Evolutionary conservation across 1,140 invertebrate genomes (phyloP).

Genomic region (Cyrtorhinus lividipennis): DNA sequence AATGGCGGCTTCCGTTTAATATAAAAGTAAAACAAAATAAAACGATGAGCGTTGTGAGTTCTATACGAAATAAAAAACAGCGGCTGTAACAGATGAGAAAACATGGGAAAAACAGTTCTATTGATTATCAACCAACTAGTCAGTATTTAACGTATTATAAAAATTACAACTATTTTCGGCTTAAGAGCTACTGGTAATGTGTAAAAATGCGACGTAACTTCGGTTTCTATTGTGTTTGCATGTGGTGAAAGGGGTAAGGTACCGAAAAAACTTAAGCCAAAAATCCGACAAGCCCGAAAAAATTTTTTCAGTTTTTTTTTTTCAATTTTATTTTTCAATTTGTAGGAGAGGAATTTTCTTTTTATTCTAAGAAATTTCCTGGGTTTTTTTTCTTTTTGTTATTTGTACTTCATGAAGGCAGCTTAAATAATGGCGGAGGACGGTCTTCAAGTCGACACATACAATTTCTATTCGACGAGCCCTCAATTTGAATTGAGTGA

Average conservation of each 20-base stretch:
- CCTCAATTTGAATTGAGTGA: too few species aligned
- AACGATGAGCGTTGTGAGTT: not conserved
- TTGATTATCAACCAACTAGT: not conserved
- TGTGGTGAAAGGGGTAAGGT: too few species aligned
- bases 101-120: not conserved
- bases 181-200: not conserved
- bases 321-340: slow-evolving; percentile 10
- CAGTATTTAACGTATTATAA: not conserved
- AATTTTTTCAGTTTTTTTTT: not conserved
- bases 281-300: slow-evolving; percentile 12
- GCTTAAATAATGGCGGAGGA: slow-evolving; percentile 18
- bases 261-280: not conserved
- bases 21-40: not conserved
- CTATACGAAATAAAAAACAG: not conserved
- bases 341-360: not conserved
- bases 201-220: not conserved
- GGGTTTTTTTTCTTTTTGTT: not conserved
- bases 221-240: not conserved
- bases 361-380: not conserved
- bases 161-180: not conserved
- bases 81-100: not conserved
- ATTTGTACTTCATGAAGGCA: slow-evolving; percentile 22
- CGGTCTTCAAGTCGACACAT: not conserved
- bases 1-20: not conserved
- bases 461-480: not conserved